These are phyloP conservation scores for Polypedilum vanderplanki DNA, from an alignment of 1,140 invertebrate species.

Conservation along the genomic window DNA sequence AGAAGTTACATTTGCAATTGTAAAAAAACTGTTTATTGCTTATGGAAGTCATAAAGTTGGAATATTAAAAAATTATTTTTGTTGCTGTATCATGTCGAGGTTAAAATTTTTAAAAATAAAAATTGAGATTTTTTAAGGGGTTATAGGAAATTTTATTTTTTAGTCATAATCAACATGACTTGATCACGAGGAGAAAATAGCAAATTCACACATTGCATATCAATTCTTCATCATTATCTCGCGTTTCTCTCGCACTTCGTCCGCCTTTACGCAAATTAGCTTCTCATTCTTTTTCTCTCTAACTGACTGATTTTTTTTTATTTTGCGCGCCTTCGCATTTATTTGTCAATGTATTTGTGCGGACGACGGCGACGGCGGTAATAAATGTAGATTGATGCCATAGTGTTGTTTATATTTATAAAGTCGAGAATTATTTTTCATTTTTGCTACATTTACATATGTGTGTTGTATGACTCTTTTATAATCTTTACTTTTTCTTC, in stretches of 20 bases:
- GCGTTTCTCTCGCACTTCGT: conserved; percentile 2
- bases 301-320: background rate
- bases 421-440: background rate
- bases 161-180: too few relatives aligned
- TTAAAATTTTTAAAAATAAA: too few relatives aligned
- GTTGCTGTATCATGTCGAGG: too few relatives aligned
- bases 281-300: too few relatives aligned
- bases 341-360: background rate
- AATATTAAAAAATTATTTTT: too few relatives aligned
- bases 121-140: too few relatives aligned
- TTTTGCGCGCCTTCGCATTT: background rate
- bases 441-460: background rate
- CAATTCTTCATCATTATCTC: conserved; percentile 6
- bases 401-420: background rate
- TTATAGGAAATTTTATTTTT: too few relatives aligned
- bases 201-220: conserved; percentile 18
- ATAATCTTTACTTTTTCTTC: background rate
- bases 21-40: conserved; percentile 14
- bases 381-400: background rate
- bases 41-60: background rate
- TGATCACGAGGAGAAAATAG: background rate
- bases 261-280: conserved; percentile 1
- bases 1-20: background rate
- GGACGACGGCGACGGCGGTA: background rate
- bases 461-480: background rate